phyloP scores from a whole-genome alignment of 1,140 invertebrate species.

The Glossosoma conforme region DNA sequence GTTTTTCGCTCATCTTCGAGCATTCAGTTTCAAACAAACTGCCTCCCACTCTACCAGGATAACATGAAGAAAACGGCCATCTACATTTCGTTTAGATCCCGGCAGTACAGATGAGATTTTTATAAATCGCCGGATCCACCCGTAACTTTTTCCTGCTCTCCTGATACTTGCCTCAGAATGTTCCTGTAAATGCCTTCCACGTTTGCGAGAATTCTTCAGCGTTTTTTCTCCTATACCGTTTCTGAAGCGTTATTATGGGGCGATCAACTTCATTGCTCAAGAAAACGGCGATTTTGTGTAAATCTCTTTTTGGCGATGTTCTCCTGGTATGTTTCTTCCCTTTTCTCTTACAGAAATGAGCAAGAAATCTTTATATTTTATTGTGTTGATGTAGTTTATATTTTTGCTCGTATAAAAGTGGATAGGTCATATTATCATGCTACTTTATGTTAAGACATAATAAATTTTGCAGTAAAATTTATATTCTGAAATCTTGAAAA shows the following conservation, averaged over 20 bases:
- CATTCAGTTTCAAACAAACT: too few relatives aligned
- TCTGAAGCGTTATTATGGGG: background rate
- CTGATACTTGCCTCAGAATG: background rate
- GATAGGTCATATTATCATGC: too few relatives aligned
- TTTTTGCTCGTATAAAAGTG: too few relatives aligned
- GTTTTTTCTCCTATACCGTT: background rate
- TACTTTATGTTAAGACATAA: too few relatives aligned
- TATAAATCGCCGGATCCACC: constrained; percentile 11
- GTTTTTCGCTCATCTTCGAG: too few relatives aligned
- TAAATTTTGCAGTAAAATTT: too few relatives aligned
- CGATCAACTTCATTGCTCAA: background rate
- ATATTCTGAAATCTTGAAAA: too few relatives aligned
- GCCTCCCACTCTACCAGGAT: too few relatives aligned
- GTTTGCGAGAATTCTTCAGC: background rate
- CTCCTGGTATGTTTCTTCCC: too few relatives aligned
- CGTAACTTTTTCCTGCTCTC: constrained; percentile 7
- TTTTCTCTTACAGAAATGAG: too few relatives aligned
- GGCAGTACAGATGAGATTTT: constrained; percentile 21
- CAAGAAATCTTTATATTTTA: too few relatives aligned
- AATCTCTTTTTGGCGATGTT: background rate
- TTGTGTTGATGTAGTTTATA: too few relatives aligned
- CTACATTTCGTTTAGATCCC: constrained; percentile 23
- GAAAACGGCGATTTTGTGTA: constrained; percentile 1
- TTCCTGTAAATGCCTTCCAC: background rate
- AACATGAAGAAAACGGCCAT: constrained; percentile 6